Conservation (phyloP, 2,113 vertebrate species). For the Capreolus pygargus region DNA sequence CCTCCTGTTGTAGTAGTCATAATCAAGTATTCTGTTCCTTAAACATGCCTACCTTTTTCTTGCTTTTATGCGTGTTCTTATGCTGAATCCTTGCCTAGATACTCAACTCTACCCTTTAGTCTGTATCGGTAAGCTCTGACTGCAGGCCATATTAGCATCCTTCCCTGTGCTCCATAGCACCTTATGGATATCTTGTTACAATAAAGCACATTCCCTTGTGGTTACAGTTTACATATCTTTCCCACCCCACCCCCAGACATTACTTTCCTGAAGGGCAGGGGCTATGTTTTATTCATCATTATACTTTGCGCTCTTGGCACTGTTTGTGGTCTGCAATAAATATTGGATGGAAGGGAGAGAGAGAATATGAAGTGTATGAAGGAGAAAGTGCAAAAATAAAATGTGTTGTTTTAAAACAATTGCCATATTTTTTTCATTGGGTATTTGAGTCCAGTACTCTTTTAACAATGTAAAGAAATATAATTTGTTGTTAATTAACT, state of each 20-base stretch:
- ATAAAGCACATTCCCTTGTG: background rate
- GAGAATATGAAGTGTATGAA: background rate
- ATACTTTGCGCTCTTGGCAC: background rate
- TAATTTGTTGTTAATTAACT: background rate
- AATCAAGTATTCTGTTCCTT: background rate
- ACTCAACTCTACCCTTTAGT: background rate
- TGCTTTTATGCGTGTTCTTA: background rate
- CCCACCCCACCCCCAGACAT: background rate
- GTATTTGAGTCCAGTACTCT: background rate
- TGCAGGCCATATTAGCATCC: background rate
- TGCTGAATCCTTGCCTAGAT: background rate
- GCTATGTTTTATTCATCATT: background rate
- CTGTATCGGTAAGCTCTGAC: background rate
- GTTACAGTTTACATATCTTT: background rate
- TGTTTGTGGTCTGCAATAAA: background rate
- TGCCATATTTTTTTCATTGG: background rate
- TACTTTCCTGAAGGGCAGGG: background rate
- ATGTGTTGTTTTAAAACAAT: background rate
- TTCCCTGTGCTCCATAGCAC: background rate
- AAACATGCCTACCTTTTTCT: background rate
- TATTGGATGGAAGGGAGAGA: background rate
- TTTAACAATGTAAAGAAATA: background rate
- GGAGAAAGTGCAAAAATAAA: conserved; percentile 12
- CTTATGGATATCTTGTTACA: background rate
- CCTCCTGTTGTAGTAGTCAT: background rate